phyloP scores from a whole-genome alignment of 2,888 invertebrate genomes.

The Cryptus armator region DNA sequence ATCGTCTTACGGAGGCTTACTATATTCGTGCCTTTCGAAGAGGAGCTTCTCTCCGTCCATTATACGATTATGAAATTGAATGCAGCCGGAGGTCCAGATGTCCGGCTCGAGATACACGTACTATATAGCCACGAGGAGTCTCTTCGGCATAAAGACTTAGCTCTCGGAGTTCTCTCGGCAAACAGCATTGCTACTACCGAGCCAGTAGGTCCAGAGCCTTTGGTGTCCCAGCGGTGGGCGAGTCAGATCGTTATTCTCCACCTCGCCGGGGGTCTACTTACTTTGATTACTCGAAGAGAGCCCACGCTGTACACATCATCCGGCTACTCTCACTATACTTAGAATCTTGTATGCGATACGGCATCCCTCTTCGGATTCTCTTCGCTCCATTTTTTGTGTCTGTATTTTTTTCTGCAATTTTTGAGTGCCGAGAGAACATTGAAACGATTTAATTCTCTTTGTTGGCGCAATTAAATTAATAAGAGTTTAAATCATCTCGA shows the following conservation, averaged over 20 bases:
- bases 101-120: constrained; percentile 41
- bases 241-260: constrained; percentile 61
- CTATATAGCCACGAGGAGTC: constrained; percentile 1
- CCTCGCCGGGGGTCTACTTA: constrained; percentile 63
- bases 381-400: neutral
- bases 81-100: constrained; percentile 67
- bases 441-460: neutral
- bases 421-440: neutral
- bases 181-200: constrained; percentile 26
- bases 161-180: neutral
- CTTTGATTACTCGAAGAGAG: constrained; percentile 62
- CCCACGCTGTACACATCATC: constrained; percentile 32
- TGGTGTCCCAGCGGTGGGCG: constrained; percentile 55
- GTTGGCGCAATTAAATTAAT: neutral
- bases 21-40: neutral
- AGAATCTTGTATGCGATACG: constrained; percentile 20
- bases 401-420: neutral
- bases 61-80: constrained; percentile 67
- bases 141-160: constrained; percentile 35
- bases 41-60: constrained; percentile 46
- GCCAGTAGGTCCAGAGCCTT: constrained; percentile 43
- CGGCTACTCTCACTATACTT: neutral
- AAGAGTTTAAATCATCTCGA: too few species aligned
- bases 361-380: constrained; percentile 10
- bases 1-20: constrained; percentile 20